Base-by-base conservation (phyloP, 2,888 invertebrate genomes). In the Lepetodrilus schrolli region DNA sequence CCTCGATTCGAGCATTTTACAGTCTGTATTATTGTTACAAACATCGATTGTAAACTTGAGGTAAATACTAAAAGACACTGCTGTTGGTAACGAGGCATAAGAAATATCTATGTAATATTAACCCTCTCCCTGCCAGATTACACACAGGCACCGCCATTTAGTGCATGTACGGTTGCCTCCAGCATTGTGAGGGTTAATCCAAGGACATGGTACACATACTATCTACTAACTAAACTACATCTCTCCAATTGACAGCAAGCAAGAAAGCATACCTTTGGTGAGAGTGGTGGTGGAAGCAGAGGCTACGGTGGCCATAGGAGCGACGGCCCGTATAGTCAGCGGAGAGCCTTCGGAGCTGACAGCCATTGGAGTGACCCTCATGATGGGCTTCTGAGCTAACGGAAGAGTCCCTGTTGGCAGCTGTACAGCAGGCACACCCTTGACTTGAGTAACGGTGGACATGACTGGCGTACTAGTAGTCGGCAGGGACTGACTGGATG, bases 301-400 rank as follows among this genome's bases (percentile, higher is more conserved):
- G 51, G 36, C 20, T 23, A 65, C 1, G 69, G 58, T 23, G 70
- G 58, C 34, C 13, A 58, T 34, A 2, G 58, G 58, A 4, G 58
- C n/a, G 34, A 58, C 30, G 3, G 58, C 58, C n/a, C 58, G 26
- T 10, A 58, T 58, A 17, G 58, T 58, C 26, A 58, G 17, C 2
- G 58, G 34, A 17, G 30, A 30, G 17, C 58, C 58, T 34, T 58
- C 58, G 2, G 58, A 58, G 21, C 58, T 58, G 58, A 58, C 58
- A 4, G 82, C 73, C 51, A 87, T 75, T 4, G 93, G 88, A 4
- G 87, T 83, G 30, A 89, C 89, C 58, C 84, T 80, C 84, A 88
- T 86, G 47, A 89, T 84, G 21, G 89, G 88, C 73, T 86, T 89
- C 30, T 75, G 80, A 4, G 73, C 69, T 4, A 76, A 51, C 13